Evolutionary conservation across 2,113 vertebrate genomes (phyloP).

Genomic region (Nothoprocta pentlandii): DNA sequence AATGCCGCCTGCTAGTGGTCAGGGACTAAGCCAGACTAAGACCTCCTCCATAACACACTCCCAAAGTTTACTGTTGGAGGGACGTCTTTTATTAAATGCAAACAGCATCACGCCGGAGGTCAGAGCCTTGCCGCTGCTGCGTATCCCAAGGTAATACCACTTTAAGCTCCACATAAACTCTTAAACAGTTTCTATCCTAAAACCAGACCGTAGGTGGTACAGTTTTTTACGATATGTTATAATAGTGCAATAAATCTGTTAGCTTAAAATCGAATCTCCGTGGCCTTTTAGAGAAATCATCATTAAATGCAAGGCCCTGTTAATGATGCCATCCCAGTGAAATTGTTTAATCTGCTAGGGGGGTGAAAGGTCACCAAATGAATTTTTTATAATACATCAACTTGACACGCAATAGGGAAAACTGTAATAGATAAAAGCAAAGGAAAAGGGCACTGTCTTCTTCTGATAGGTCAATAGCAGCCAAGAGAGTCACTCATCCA

Average conservation of each 20-base stretch:
- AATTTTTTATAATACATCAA: conserved; percentile 99
- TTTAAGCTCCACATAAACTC: conserved; percentile 86
- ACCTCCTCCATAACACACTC: conserved; percentile 49
- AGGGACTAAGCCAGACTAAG: conserved; percentile 17
- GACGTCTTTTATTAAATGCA: conserved; percentile 79
- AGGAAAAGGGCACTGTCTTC: conserved; percentile 98
- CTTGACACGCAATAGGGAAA: conserved; percentile 97
- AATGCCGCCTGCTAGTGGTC: background rate
- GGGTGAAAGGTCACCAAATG: conserved; percentile 99
- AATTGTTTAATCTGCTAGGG: conserved; percentile 98
- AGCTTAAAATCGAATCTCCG: conserved; percentile 99
- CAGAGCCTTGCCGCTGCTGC: conserved; percentile 63
- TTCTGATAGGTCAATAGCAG: conserved; percentile 99
- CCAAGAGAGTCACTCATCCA: conserved; percentile 98
- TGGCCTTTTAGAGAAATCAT: conserved; percentile 99
- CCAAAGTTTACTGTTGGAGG: conserved; percentile 74
- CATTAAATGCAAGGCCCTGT: conserved; percentile 95
- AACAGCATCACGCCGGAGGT: conserved; percentile 77
- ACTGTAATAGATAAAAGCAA: conserved; percentile 93
- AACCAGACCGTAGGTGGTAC: conserved; percentile 93
- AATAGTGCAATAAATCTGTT: conserved; percentile 99
- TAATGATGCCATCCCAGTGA: conserved; percentile 95
- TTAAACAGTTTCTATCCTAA: conserved; percentile 87
- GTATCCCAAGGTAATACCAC: conserved; percentile 85
- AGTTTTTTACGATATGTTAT: conserved; percentile 99